These are phyloP conservation scores for Nothura maculosa DNA, from an alignment of 2,797 vertebrate species.

Conservation along the genomic window DNA sequence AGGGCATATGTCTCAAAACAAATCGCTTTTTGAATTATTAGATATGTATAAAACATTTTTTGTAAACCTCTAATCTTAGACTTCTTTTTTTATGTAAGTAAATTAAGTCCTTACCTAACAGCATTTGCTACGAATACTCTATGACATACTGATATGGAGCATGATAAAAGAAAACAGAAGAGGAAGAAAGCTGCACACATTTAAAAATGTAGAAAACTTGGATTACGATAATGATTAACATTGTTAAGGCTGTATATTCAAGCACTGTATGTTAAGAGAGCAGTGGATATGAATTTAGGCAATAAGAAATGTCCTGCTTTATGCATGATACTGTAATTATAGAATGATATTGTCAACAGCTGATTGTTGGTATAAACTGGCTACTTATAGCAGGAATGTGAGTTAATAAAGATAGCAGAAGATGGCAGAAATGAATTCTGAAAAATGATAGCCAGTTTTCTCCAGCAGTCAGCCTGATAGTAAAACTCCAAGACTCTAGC, in stretches of 20 bases:
- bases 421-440: conserved; percentile 85
- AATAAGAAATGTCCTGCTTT: conserved; percentile 88
- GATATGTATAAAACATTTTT: conserved; percentile 80
- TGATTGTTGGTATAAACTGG: conserved; percentile 89
- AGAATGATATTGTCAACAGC: conserved; percentile 85
- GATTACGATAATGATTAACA: conserved; percentile 85
- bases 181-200: conserved; percentile 55
- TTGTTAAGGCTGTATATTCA: conserved; percentile 95
- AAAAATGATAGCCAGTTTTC: conserved; percentile 89
- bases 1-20: conserved; percentile 70
- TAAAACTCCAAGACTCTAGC: conserved; percentile 81
- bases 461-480: conserved; percentile 86
- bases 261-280: conserved; percentile 92
- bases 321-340: conserved; percentile 83
- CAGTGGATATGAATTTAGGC: conserved; percentile 84
- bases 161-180: conserved; percentile 62
- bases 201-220: conserved; percentile 85
- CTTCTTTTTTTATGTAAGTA: conserved; percentile 71
- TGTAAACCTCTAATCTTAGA: conserved; percentile 80
- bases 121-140: conserved; percentile 70
- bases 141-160: conserved; percentile 66
- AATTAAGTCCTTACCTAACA: conserved; percentile 71
- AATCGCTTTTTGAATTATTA: conserved; percentile 67
- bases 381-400: conserved; percentile 80
- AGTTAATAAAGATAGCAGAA: conserved; percentile 83